phyloP scores from a whole-genome alignment of 1,140 invertebrate genomes.

The Bombus terrestris region DNA sequence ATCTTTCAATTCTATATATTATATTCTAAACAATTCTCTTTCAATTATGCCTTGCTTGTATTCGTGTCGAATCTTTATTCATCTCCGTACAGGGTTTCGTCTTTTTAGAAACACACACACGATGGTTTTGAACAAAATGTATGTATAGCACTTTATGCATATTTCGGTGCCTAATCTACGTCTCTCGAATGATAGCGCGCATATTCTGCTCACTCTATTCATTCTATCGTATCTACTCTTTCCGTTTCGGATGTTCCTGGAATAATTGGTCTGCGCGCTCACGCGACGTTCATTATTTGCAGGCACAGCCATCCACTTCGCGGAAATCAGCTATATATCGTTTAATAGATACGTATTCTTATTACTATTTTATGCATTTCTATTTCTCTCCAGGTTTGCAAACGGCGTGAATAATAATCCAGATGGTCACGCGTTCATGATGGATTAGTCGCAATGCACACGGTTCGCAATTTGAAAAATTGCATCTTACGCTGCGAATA shows the following conservation, averaged over 20 bases:
- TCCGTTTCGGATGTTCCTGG: constrained; percentile 47
- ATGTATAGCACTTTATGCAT: too few species aligned
- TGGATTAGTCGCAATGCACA: not conserved
- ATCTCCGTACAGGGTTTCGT: not conserved
- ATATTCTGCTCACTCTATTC: constrained; percentile 5
- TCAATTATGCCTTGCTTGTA: not conserved
- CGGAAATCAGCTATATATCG: constrained; percentile 23
- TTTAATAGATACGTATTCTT: not conserved
- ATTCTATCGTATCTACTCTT: constrained; percentile 17
- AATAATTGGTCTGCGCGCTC: constrained; percentile 57
- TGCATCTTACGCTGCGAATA: not conserved
- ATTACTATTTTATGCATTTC: too few species aligned
- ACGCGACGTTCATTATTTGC: constrained; percentile 56
- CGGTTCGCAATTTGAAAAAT: not conserved
- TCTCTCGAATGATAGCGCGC: not conserved
- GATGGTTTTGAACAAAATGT: not conserved
- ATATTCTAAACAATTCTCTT: not conserved
- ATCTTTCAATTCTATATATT: not conserved
- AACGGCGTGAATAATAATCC: not conserved
- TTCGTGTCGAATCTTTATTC: not conserved
- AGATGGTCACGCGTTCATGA: not conserved
- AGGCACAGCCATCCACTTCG: not conserved
- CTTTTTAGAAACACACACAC: not conserved
- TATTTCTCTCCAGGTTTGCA: not conserved
- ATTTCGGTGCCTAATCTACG: constrained; percentile 1